phyloP scores from a whole-genome alignment of 2,888 invertebrate species.

The Agrochola litura region DNA sequence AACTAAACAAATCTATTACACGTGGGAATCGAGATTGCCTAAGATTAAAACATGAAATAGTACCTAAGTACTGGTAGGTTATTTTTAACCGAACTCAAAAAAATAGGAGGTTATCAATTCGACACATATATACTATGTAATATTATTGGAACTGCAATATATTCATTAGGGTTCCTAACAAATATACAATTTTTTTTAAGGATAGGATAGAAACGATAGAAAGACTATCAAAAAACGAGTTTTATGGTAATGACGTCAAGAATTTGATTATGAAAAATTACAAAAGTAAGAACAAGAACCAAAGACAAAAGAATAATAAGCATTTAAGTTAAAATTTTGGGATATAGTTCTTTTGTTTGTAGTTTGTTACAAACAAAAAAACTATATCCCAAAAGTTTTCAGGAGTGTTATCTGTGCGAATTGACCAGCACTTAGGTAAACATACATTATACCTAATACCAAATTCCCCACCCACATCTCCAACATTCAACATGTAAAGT shows the following conservation, averaged over 20 bases:
- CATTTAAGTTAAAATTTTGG: too few relatives aligned
- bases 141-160: too few relatives aligned
- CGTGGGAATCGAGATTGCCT: slow-evolving; percentile 19
- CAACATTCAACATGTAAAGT: not conserved
- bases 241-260: not conserved
- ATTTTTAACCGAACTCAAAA: too few relatives aligned
- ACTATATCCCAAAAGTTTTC: not conserved
- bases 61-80: too few relatives aligned
- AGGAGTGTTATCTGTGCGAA: not conserved
- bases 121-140: too few relatives aligned
- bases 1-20: slow-evolving; percentile 37
- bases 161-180: too few relatives aligned
- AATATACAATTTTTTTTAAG: too few relatives aligned
- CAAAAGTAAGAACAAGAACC: not conserved
- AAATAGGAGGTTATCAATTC: too few relatives aligned
- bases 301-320: not conserved
- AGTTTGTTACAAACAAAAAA: not conserved
- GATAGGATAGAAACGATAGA: too few relatives aligned
- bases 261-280: not conserved
- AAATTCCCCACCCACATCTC: not conserved
- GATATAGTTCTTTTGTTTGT: too few relatives aligned
- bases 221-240: not conserved
- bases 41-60: not conserved
- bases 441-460: not conserved
- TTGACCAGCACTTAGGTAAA: not conserved